Percentiles rank a stretch among this genome's conserved stretches.
These are phyloP conservation scores for Entomobrya multifasciata DNA, from an alignment of 2,888 invertebrate species.

Conservation along the genomic window DNA sequence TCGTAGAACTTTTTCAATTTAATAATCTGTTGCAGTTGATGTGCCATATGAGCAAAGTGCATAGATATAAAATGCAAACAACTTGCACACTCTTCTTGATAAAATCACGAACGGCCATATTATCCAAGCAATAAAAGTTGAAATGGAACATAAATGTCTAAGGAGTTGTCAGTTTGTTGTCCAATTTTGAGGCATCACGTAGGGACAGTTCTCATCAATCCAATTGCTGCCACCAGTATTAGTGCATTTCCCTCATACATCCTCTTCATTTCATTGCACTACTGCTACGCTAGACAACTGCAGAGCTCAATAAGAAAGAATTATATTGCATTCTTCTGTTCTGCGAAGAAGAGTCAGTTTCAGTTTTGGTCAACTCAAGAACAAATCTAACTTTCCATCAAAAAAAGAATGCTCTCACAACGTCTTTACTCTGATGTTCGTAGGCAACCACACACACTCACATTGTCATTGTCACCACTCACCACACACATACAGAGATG, in stretches of 20 bases:
- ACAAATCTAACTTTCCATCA: slow-evolving; percentile 5
- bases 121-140: slow-evolving; percentile 48
- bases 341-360: no score
- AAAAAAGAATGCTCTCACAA: background rate
- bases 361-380: no score
- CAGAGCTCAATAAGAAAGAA: slow-evolving; percentile 34
- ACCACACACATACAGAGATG: slow-evolving; percentile 26
- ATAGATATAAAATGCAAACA: background rate
- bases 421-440: no score
- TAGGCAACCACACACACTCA: background rate
- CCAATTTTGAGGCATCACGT: slow-evolving; percentile 62
- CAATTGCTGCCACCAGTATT: slow-evolving; percentile 63
- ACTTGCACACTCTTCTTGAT: background rate
- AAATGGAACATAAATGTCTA: slow-evolving; percentile 36
- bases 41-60: background rate
- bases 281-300: background rate
- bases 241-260: slow-evolving; percentile 47
- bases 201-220: slow-evolving; percentile 63
- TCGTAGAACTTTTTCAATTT: background rate
- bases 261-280: slow-evolving; percentile 39
- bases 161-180: slow-evolving; percentile 61
- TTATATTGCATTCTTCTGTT: slow-evolving; percentile 31
- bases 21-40: slow-evolving; percentile 12
- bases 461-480: background rate
- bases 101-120: slow-evolving; percentile 42